phyloP scores from a whole-genome alignment of 2,888 invertebrate genomes.

The Petrolisthes cinctipes region DNA sequence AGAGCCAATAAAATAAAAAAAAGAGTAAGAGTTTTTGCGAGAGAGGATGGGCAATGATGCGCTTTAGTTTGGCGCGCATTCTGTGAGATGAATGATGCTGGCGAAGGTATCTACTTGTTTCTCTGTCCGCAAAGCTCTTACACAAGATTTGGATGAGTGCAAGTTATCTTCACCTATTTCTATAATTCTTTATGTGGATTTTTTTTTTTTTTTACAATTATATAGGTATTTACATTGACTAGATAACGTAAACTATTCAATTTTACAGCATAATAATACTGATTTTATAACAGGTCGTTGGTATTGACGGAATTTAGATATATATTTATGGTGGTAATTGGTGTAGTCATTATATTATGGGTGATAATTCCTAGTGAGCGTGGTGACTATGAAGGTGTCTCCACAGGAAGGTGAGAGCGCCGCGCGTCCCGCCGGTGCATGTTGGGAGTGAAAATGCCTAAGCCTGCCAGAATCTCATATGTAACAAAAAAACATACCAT shows the following conservation, averaged over 20 bases:
- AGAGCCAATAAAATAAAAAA: conserved; percentile 1
- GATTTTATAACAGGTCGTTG: too few relatives aligned
- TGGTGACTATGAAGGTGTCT: conserved; percentile 45
- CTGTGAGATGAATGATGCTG: conserved; percentile 44
- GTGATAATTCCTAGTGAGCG: neutral
- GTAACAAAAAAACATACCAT: neutral
- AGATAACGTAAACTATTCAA: too few relatives aligned
- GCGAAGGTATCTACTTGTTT: conserved; percentile 36
- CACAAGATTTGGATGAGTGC: too few relatives aligned
- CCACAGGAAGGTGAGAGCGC: conserved; percentile 35
- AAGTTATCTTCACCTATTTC: too few relatives aligned
- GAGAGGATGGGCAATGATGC: conserved; percentile 43
- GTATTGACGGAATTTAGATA: too few relatives aligned
- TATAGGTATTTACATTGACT: too few relatives aligned
- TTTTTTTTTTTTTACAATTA: too few relatives aligned
- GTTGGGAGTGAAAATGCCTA: conserved; percentile 47
- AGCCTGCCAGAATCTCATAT: conserved; percentile 45
- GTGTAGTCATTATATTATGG: too few relatives aligned
- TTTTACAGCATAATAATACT: too few relatives aligned
- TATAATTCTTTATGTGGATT: too few relatives aligned
- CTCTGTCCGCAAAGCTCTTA: too few relatives aligned
- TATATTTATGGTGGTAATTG: too few relatives aligned
- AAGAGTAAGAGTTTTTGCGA: neutral
- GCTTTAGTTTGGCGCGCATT: conserved; percentile 59
- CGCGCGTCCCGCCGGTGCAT: conserved; percentile 60